A percentile compares a stretch with the other conserved stretches of the same genome.
Conservation (phyloP, 1,140 invertebrate genomes). For the Vollenhovia emeryi region DNA sequence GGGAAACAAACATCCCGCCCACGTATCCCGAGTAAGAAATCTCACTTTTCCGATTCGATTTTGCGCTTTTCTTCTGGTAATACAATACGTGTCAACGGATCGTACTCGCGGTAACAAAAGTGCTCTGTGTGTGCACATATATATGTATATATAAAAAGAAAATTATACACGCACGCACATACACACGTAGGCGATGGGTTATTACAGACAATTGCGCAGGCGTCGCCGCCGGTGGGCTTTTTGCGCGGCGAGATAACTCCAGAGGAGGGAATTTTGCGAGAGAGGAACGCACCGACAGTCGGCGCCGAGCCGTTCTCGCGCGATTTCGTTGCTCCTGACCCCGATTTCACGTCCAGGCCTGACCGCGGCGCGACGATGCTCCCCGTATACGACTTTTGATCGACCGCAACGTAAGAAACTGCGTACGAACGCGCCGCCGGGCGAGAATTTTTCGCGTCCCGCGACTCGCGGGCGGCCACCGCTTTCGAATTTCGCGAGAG, state of each 20-base stretch:
- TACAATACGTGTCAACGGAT: slow-evolving; percentile 29
- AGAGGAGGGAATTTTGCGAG: slow-evolving; percentile 60
- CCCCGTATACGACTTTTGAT: not conserved
- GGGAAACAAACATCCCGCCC: not conserved
- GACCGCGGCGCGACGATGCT: not conserved
- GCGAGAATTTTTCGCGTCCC: not conserved
- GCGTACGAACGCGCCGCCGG: not conserved
- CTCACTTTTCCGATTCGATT: slow-evolving; percentile 29
- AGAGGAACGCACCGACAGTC: slow-evolving; percentile 69
- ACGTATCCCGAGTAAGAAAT: not conserved
- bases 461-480: not conserved
- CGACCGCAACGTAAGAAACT: not conserved
- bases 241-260: slow-evolving; percentile 67
- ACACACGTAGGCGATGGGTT: not conserved
- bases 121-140: not conserved
- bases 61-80: slow-evolving; percentile 27
- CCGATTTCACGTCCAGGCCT: not conserved
- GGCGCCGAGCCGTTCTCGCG: slow-evolving; percentile 65
- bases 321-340: not conserved
- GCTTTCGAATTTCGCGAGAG: not conserved
- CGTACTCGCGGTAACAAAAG: slow-evolving; percentile 1
- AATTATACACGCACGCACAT: too few relatives aligned
- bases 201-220: slow-evolving; percentile 72
- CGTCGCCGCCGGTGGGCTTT: slow-evolving; percentile 61
- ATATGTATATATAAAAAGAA: not conserved